Evolutionary conservation across 2,113 vertebrate species (phyloP), one percentile per base, ranked within the genome.

Genomic region (Athene cunicularia): DNA sequence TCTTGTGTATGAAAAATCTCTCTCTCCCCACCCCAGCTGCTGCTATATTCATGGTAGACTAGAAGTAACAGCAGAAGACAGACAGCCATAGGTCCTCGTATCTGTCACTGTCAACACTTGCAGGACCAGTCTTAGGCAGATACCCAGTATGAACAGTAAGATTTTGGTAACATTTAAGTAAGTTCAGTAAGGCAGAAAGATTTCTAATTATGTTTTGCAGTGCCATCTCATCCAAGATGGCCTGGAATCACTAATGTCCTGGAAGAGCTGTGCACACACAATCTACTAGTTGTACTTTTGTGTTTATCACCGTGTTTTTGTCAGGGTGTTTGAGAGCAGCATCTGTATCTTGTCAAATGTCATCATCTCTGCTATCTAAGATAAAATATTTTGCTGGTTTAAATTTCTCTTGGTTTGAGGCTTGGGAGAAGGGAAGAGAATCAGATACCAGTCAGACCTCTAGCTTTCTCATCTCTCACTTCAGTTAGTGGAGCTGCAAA

Each of bases 51-150:
- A 1, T 37, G 26, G 8, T 55, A 60, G 58, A 28, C 52, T 76
- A 47, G 45, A 84, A 66, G 43, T 26, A 60, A 28, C 6, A 52
- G 32, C 2, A 26, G 49, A 59, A 88, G 56, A 18, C 32, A 70
- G 30, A 1, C n/a, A 71, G 60, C 27, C 15, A 1, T 21, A 41
- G 39, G 14, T 50, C 3, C 7, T 63, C 4, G 0, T 1, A 3
- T 19, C 18, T 85, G 30, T 59, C 23, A 6, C 37, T 64, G 26
- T 43, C 79, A 59, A 3, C 39, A 2, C 32, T 73, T 59, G 21
- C 33, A 60, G 68, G 52, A 35, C 23, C 14, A 35, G 17, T 35
- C 52, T 49, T 50, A 0, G 0, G 32, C 56, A 71, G 32, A 30
- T 67, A 33, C 12, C 55, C 39, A 27, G 4, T 37, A 24, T 2